Percentiles rank a stretch among this genome's conserved stretches.
These are phyloP conservation scores for Eonycteris spelaea DNA, from an alignment of 2,113 vertebrate genomes.

Conservation along the genomic window DNA sequence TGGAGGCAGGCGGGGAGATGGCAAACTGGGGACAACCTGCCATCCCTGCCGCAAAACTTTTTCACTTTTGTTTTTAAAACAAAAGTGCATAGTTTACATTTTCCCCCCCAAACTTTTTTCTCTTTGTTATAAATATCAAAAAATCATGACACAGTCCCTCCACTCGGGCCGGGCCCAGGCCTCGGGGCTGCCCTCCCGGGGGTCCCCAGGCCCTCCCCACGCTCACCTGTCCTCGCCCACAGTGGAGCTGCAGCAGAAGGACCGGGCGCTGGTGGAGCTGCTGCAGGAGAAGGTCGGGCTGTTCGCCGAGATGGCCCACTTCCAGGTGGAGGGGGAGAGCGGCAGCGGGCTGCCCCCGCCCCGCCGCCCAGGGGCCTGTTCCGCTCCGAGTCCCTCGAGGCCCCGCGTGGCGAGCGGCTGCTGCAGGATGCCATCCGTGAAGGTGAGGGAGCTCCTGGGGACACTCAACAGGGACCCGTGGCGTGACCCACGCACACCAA, in stretches of 20 bases:
- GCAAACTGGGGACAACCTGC: neutral
- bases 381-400: conserved; percentile 85
- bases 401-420: conserved; percentile 86
- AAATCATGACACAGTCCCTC: neutral
- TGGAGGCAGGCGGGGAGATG: neutral
- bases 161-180: accelerated
- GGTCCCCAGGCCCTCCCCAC: neutral
- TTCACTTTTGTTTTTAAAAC: neutral
- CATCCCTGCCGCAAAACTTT: neutral
- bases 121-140: neutral
- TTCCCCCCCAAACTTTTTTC: neutral
- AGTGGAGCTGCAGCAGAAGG: conserved; percentile 92
- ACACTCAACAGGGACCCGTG: too few species aligned
- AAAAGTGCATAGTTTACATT: neutral
- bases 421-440: conserved; percentile 89
- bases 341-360: conserved; percentile 67
- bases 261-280: conserved; percentile 88
- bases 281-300: conserved; percentile 91
- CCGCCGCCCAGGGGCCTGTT: conserved; percentile 85
- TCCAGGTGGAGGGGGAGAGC: conserved; percentile 82
- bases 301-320: conserved; percentile 88
- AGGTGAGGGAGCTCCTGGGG: conserved; percentile 76
- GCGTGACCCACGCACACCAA: neutral
- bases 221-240: neutral
- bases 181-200: neutral